A percentile compares a stretch with the other conserved stretches of the same genome.
phyloP scores from a whole-genome alignment of 1,140 invertebrate species.

The Drosophila triauraria region DNA sequence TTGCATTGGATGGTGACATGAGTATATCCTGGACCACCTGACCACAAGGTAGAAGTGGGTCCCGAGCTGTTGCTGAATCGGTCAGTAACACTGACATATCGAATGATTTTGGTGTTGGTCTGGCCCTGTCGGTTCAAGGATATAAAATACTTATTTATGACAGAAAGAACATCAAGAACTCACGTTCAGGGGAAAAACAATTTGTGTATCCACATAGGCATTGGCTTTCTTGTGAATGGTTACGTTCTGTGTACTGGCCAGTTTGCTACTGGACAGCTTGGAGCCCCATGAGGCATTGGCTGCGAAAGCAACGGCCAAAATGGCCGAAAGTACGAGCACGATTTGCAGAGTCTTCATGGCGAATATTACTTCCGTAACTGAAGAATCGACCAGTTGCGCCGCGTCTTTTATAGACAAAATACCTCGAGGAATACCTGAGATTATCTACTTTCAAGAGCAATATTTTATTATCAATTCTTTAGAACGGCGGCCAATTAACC shows the following conservation, averaged over 20 bases:
- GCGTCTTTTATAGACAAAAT: conserved; percentile 15
- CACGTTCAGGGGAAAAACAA: conserved; percentile 35
- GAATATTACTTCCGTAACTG: background rate
- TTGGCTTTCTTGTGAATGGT: conserved; percentile 30
- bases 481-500: conserved; percentile 27
- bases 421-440: background rate
- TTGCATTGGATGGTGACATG: conserved; percentile 47
- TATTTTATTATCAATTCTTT: conserved; percentile 31
- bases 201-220: background rate
- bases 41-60: conserved; percentile 34
- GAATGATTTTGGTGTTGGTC: conserved; percentile 52
- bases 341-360: conserved; percentile 44
- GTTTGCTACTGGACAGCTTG: conserved; percentile 33
- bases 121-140: conserved; percentile 37
- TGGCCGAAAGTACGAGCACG: conserved; percentile 39
- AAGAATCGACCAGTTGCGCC: background rate
- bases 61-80: conserved; percentile 65
- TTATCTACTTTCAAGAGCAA: conserved; percentile 20
- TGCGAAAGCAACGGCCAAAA: conserved; percentile 46
- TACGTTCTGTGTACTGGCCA: conserved; percentile 42
- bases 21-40: conserved; percentile 50
- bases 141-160: background rate
- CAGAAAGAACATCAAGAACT: conserved; percentile 4
- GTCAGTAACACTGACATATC: conserved; percentile 54
- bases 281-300: conserved; percentile 49